Conservation (phyloP, 2,888 invertebrate species). For the Rhamnusium bicolor region DNA sequence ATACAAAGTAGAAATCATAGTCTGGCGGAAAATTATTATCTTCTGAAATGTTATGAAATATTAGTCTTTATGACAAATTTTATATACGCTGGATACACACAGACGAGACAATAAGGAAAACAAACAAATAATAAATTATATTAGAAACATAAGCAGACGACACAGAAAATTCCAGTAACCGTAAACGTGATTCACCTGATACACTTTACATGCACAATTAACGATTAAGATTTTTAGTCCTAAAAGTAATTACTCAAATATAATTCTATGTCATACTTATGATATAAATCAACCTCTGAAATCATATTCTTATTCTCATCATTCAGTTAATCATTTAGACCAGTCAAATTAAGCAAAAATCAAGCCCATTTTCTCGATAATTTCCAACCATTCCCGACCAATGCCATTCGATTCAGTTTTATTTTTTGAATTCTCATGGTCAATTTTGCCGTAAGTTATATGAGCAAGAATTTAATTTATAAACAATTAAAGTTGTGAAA, state of each 20-base stretch:
- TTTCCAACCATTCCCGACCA: no score
- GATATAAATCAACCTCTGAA: no score
- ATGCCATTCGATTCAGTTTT: no score
- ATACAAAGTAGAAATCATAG: not conserved
- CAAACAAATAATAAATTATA: conserved; percentile 19
- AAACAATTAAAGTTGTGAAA: no score
- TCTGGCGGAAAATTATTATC: conserved; percentile 26
- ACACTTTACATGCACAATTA: not conserved
- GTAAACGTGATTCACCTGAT: conserved; percentile 5
- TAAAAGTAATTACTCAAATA: not conserved
- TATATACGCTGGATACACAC: not conserved
- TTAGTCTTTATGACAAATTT: not conserved
- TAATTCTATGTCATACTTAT: no score
- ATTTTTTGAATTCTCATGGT: no score
- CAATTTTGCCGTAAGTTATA: no score
- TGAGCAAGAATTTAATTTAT: no score
- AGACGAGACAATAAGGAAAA: conserved; percentile 12
- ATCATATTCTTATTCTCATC: no score
- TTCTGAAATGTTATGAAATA: conserved; percentile 9
- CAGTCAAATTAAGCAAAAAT: no score
- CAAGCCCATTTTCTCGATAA: no score
- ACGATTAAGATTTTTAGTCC: not conserved
- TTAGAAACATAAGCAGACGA: not conserved
- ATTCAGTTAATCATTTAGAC: no score
- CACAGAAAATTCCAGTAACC: not conserved